Percentiles rank a stretch among this genome's conserved stretches.
Conservation (phyloP, 2,797 vertebrate species). For the Macroramphosus scolopax region DNA sequence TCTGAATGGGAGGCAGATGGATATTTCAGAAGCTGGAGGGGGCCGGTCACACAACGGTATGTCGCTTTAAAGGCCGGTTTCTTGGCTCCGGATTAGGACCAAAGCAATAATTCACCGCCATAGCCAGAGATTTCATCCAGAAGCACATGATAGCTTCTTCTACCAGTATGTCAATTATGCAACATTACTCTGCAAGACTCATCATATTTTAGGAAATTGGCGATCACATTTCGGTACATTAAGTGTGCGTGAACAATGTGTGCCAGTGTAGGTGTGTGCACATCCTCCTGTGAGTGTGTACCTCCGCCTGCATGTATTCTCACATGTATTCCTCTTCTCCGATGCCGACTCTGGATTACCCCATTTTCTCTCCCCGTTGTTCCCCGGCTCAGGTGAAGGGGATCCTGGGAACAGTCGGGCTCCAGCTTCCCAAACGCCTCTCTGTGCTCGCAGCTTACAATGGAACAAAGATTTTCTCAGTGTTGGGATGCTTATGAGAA, state of each 20-base stretch:
- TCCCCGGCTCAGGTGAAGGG: constrained; percentile 64
- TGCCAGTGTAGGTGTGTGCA: too few species aligned
- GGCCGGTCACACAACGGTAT: constrained; percentile 53
- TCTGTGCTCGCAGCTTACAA: constrained; percentile 56
- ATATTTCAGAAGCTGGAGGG: constrained; percentile 66
- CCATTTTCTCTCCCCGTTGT: constrained; percentile 29
- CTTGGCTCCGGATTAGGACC: constrained; percentile 27
- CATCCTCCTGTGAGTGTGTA: constrained; percentile 6
- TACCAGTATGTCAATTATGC: too few species aligned
- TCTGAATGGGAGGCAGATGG: constrained; percentile 64
- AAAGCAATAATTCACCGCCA: constrained; percentile 30
- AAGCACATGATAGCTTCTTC: too few species aligned
- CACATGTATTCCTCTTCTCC: constrained; percentile 19
- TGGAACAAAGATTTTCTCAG: constrained; percentile 74
- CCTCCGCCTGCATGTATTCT: constrained; percentile 11
- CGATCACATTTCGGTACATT: too few species aligned
- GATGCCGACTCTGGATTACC: constrained; percentile 29
- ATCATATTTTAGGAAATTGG: too few species aligned
- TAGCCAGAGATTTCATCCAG: too few species aligned
- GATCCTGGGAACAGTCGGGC: constrained; percentile 69
- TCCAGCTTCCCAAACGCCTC: constrained; percentile 63
- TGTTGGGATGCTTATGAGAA: constrained; percentile 65
- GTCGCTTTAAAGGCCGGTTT: constrained; percentile 34
- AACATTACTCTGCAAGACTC: too few species aligned
- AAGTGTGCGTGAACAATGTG: too few species aligned